Evolutionary conservation across 2,113 vertebrate genomes (phyloP).

Genomic region (Struthidea cinerea): DNA sequence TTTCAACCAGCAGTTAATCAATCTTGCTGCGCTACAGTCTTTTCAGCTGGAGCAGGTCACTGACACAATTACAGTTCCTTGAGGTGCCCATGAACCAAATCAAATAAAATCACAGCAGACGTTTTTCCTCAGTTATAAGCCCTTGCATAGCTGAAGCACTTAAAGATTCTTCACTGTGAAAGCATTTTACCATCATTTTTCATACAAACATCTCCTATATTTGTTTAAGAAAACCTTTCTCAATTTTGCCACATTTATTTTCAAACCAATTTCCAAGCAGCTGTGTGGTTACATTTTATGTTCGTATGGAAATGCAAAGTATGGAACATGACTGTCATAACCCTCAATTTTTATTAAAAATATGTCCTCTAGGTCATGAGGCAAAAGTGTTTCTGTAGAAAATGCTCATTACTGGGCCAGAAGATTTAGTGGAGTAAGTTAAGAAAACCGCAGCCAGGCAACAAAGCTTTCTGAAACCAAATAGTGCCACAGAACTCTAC

Average conservation of each 20-base stretch:
- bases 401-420: slow-evolving; percentile 27
- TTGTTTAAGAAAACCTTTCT: slow-evolving; percentile 31
- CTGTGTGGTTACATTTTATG: slow-evolving; percentile 7
- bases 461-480: slow-evolving; percentile 37
- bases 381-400: slow-evolving; percentile 21
- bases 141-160: neutral
- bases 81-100: slow-evolving; percentile 34
- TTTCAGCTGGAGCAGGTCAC: slow-evolving; percentile 64
- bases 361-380: neutral
- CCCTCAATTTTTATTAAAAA: slow-evolving; percentile 17
- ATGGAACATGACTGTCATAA: slow-evolving; percentile 9
- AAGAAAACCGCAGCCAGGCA: slow-evolving; percentile 38
- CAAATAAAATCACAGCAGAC: slow-evolving; percentile 51
- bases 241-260: slow-evolving; percentile 17
- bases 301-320: slow-evolving; percentile 54
- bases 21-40: slow-evolving; percentile 3
- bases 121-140: slow-evolving; percentile 17
- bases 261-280: neutral
- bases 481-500: neutral
- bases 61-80: slow-evolving; percentile 49
- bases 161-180: neutral
- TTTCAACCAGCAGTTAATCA: slow-evolving; percentile 54
- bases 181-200: neutral
- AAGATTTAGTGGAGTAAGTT: neutral
- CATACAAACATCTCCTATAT: neutral